Conservation (phyloP, 2,888 invertebrate species). For the Meiosimyza decipiens region DNA sequence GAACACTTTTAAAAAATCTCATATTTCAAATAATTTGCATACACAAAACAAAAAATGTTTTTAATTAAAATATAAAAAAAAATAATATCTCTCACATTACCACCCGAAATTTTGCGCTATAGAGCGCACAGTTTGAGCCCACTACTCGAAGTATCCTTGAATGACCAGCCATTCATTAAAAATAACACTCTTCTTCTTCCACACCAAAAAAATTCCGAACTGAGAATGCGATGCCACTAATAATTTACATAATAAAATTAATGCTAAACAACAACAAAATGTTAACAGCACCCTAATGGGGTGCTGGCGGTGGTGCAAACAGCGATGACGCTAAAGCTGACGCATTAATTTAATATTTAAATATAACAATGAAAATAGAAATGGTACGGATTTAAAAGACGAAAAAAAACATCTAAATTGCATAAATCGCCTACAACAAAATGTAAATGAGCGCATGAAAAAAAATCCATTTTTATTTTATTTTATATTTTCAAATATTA, state of each 20-base stretch:
- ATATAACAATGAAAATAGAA: conserved; percentile 49
- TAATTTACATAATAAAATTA: conserved; percentile 22
- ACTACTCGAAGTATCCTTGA: too few relatives aligned
- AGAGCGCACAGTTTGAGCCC: too few relatives aligned
- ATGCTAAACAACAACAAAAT: background rate
- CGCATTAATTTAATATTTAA: conserved; percentile 59
- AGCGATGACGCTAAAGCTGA: conserved; percentile 39
- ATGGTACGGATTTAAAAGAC: conserved; percentile 35
- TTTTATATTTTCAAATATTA: conserved; percentile 54
- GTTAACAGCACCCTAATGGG: conserved; percentile 29
- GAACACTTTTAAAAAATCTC: background rate
- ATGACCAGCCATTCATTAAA: too few relatives aligned
- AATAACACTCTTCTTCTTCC: too few relatives aligned
- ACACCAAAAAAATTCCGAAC: too few relatives aligned
- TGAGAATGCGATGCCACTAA: background rate
- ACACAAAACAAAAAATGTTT: background rate
- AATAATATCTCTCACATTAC: too few relatives aligned
- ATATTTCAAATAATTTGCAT: conserved; percentile 24
- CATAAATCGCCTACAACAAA: conserved; percentile 39
- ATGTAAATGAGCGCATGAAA: conserved; percentile 50
- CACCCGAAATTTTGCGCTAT: too few relatives aligned
- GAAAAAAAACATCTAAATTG: conserved; percentile 17
- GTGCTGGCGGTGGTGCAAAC: conserved; percentile 20
- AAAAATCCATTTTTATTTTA: conserved; percentile 45
- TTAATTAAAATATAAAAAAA: conserved; percentile 32